Evolutionary conservation across 2,797 vertebrate genomes (phyloP).

Genomic region (Diplodus sargus): DNA sequence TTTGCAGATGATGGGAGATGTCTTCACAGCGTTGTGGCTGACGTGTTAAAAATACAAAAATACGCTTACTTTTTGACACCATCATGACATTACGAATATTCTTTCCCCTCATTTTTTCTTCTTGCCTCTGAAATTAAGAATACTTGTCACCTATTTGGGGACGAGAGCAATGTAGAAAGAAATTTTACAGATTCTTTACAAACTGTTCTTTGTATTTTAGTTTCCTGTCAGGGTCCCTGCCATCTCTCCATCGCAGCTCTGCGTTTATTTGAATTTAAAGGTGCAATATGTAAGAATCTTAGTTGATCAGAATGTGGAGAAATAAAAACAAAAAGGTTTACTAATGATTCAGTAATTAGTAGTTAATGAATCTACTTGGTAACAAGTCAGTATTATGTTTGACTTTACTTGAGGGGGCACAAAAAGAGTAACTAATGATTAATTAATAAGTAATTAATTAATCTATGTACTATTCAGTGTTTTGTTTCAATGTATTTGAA

Average conservation of each 20-base stretch:
- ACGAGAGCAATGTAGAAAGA: background rate
- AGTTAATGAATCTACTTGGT: too few species aligned
- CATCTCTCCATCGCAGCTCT: background rate
- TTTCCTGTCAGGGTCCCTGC: too few species aligned
- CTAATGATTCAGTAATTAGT: too few species aligned
- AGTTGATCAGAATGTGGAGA: too few species aligned
- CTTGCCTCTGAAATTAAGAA: background rate
- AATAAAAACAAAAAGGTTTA: too few species aligned
- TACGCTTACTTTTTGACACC: background rate
- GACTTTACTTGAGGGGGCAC: too few species aligned
- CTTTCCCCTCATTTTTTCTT: background rate
- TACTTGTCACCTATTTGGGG: background rate
- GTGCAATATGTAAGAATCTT: too few species aligned
- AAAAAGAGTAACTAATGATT: too few species aligned
- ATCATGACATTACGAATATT: background rate
- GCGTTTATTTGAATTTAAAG: background rate
- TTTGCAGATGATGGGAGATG: background rate
- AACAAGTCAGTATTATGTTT: too few species aligned
- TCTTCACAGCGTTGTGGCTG: background rate
- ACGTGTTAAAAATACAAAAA: conserved; percentile 8
- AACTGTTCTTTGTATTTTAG: background rate
- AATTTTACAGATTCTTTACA: background rate
- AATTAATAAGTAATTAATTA: too few species aligned
- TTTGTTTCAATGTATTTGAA: too few species aligned
- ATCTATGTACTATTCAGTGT: too few species aligned